Evolutionary conservation across 2,888 invertebrate species (phyloP).

Genomic region (Amphipoea oculea): DNA sequence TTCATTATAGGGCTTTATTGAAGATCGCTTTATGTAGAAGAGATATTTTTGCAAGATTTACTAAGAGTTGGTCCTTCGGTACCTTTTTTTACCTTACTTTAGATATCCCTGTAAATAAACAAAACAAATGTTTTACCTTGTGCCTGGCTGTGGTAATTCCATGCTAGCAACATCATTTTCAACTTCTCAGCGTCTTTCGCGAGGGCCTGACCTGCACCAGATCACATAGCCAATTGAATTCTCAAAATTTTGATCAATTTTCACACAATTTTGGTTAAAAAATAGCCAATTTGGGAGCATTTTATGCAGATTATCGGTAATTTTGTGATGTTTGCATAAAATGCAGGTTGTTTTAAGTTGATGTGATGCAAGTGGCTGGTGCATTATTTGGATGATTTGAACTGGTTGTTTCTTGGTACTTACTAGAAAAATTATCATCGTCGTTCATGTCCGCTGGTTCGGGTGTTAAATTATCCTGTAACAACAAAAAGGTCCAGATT

Average conservation of each 20-base stretch:
- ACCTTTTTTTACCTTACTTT: neutral
- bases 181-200: constrained; percentile 96
- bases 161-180: constrained; percentile 96
- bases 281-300: constrained; percentile 80
- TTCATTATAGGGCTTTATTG: neutral
- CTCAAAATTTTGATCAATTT: constrained; percentile 76
- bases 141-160: constrained; percentile 96
- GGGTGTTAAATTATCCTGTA: constrained; percentile 93
- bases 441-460: constrained; percentile 93
- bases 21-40: neutral
- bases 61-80: neutral
- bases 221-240: constrained; percentile 88
- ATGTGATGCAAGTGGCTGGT: constrained; percentile 89
- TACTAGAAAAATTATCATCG: constrained; percentile 93
- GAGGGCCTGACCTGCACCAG: constrained; percentile 90
- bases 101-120: constrained; percentile 46
- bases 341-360: constrained; percentile 78
- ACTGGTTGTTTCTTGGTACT: constrained; percentile 75
- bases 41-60: neutral
- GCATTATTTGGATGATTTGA: constrained; percentile 17
- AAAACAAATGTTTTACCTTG: constrained; percentile 89
- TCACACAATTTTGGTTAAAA: constrained; percentile 67
- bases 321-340: constrained; percentile 74
- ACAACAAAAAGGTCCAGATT: constrained; percentile 75
- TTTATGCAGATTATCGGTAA: constrained; percentile 71